These are phyloP conservation scores for Papilio machaon DNA, from an alignment of 1,140 invertebrate genomes.

Conservation along the genomic window DNA sequence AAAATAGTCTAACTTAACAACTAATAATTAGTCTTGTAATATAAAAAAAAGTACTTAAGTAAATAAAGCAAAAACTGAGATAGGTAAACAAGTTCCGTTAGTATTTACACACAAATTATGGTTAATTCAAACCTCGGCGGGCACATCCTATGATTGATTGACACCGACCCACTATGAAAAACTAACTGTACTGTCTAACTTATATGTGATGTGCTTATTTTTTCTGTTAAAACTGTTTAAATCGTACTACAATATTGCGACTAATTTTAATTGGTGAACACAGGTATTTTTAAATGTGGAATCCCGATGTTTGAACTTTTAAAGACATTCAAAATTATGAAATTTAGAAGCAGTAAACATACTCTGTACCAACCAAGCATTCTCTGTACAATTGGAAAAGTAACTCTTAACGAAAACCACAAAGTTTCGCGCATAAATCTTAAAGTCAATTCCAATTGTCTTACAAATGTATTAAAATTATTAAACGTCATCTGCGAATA, in stretches of 20 bases:
- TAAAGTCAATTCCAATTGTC: slow-evolving; percentile 15
- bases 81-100: slow-evolving; percentile 61
- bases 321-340: neutral
- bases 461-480: slow-evolving; percentile 24
- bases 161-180: slow-evolving; percentile 31
- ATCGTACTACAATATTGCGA: neutral
- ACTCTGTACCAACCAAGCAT: neutral
- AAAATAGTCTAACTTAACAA: too few species aligned
- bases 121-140: slow-evolving; percentile 55
- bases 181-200: slow-evolving; percentile 40
- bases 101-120: slow-evolving; percentile 67
- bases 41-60: slow-evolving; percentile 15
- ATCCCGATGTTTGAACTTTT: too few species aligned
- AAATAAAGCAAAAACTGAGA: slow-evolving; percentile 53
- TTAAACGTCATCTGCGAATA: slow-evolving; percentile 10
- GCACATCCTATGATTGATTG: slow-evolving; percentile 63
- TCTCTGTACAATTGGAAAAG: slow-evolving; percentile 4
- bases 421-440: slow-evolving; percentile 19
- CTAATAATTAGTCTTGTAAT: too few species aligned
- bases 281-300: too few species aligned
- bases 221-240: too few species aligned
- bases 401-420: neutral
- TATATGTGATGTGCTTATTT: slow-evolving; percentile 22
- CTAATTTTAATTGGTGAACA: too few species aligned
- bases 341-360: neutral